These are phyloP conservation scores for Montipora foliosa DNA, from an alignment of 64 coral and sea anemone genomes.

Conservation along the genomic window DNA sequence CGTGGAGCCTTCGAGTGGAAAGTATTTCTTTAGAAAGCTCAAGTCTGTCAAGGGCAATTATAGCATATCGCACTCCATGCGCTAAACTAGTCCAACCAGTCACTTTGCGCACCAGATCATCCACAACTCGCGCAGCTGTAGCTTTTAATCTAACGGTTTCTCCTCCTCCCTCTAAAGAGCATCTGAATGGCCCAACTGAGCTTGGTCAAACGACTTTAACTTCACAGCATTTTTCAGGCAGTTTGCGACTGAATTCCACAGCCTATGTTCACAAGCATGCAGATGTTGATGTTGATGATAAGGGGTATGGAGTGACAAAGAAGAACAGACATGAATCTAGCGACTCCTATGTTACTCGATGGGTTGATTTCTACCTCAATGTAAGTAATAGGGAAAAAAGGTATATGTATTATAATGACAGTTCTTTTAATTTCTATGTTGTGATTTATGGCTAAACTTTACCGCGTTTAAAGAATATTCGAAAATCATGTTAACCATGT, in stretches of 20 bases:
- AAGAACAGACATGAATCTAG: not conserved
- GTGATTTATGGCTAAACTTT: not conserved
- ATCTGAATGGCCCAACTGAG: not conserved
- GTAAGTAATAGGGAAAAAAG: constrained; percentile 27
- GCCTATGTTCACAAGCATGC: no score
- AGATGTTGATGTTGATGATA: not conserved
- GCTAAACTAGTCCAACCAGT: not conserved
- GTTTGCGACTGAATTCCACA: not conserved
- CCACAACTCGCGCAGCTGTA: not conserved
- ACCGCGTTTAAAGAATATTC: not conserved
- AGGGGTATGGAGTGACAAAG: not conserved
- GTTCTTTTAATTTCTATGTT: no score
- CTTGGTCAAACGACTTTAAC: not conserved
- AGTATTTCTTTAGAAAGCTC: not conserved
- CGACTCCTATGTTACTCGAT: constrained; percentile 44
- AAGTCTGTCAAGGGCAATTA: not conserved
- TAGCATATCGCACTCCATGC: no score
- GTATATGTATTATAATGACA: no score
- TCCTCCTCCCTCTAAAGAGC: no score
- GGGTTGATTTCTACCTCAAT: constrained; percentile 70
- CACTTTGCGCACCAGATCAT: not conserved
- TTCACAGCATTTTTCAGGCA: not conserved
- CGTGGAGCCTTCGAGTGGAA: not conserved
- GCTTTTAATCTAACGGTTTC: not conserved
- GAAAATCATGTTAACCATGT: no score